phyloP scores from a whole-genome alignment of 2,797 vertebrate genomes.

The Megalops cyprinoides region DNA sequence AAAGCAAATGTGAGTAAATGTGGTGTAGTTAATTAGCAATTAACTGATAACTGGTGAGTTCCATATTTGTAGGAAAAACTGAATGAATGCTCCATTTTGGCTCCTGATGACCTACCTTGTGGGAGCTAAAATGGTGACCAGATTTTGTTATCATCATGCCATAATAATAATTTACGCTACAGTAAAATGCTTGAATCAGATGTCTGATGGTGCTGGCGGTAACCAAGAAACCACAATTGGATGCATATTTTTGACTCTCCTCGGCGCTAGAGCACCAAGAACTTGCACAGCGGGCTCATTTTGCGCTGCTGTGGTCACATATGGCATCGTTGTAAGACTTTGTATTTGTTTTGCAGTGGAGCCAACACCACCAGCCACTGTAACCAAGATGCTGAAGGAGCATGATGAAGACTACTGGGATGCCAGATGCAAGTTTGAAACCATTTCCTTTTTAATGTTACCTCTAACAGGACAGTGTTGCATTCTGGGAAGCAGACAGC shows the following conservation, averaged over 20 bases:
- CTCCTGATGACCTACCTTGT: background rate
- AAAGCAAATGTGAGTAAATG: too few species aligned
- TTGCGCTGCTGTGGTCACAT: background rate
- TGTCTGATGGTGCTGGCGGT: background rate
- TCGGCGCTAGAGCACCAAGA: background rate
- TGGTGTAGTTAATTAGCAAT: too few species aligned
- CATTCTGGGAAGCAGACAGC: too few species aligned
- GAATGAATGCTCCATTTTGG: background rate
- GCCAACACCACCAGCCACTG: constrained; percentile 21
- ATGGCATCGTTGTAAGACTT: background rate
- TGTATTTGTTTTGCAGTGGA: constrained; percentile 8
- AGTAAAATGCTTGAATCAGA: background rate
- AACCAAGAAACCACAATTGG: too few species aligned
- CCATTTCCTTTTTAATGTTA: background rate
- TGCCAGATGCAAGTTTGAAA: constrained; percentile 47
- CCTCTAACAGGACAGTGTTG: too few species aligned
- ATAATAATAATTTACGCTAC: background rate
- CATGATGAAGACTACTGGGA: constrained; percentile 52
- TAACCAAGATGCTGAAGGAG: constrained; percentile 37
- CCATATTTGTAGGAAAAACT: background rate
- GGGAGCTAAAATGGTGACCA: background rate
- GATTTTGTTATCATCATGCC: background rate
- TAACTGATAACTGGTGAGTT: too few species aligned
- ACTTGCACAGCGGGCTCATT: background rate
- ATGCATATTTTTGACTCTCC: background rate